Base-by-base conservation (phyloP, 2,113 vertebrate species). In the Aythya baeri region DNA sequence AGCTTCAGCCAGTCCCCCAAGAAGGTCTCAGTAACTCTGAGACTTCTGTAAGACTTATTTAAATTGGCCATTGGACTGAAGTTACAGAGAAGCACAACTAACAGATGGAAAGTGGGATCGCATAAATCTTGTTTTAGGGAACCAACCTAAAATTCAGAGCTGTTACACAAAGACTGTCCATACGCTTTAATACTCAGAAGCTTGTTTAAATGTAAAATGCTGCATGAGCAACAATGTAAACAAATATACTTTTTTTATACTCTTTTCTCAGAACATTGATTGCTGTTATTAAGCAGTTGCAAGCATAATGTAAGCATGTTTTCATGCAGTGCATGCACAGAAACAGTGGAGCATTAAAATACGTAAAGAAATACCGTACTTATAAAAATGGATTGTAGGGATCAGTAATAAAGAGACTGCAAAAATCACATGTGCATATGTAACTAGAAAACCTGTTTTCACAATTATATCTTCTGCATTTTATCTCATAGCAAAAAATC, bases 101-200 rank as follows among this genome's bases (percentile, higher is more conserved):
- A 95, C 95, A 96, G 96, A 97, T 95, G 96, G 96, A 89, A 96
- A 94, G 95, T 95, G 93, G 95, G 96, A 93, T 92, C 92, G 95
- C 94, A 92, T 82, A 84, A 92, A 97, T 72, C 83, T 92, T 82
- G 61, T 95, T 66, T 84, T 80, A 82, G 91, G 81, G 86, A 93
- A 75, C 9, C 80, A 93, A 93, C 70, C 77, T 84, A 61, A 93
- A 95, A 93, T 84, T 72, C 83, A 82, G 86, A 95, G 62, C 86
- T 79, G 73, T 96, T 95, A 89, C 22, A 95, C 92, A 92, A 96
- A 96, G 89, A 59, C 34, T 78, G 76, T 65, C 90, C 72, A 2
- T 67, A 52, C 12, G 0, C n/a, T 94, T 77, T 76, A 93, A 94
- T 94, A 88, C 41, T 72, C 89, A 76, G 63, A 36, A 81, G n/a